Percentiles rank a stretch among this genome's conserved stretches.
Evolutionary conservation across 1,140 invertebrate species (phyloP).

Genomic region (Epicauta chinensis): DNA sequence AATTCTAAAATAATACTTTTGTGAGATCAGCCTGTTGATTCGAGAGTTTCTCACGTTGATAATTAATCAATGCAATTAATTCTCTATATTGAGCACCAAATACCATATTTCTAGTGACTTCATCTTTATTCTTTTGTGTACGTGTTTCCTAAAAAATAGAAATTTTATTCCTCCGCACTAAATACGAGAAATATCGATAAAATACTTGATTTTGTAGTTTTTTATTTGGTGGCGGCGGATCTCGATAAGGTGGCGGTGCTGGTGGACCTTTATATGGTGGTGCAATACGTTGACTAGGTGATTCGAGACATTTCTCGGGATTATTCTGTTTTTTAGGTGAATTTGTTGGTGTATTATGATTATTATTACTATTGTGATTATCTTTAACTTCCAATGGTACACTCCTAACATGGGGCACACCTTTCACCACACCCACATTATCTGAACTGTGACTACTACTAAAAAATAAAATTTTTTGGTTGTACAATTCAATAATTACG

Average conservation of each 20-base stretch:
- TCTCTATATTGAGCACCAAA: conserved; percentile 63
- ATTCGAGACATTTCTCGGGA: conserved; percentile 31
- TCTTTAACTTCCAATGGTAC: conserved; percentile 43
- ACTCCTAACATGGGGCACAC: conserved; percentile 53
- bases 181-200: too few species aligned
- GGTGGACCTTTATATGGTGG: conserved; percentile 54
- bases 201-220: not conserved
- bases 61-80: conserved; percentile 78
- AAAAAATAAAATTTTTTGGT: not conserved
- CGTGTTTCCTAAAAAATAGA: conserved; percentile 11
- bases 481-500: not conserved
- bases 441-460: conserved; percentile 36
- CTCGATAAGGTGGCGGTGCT: conserved; percentile 71
- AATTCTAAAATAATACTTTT: conserved; percentile 52
- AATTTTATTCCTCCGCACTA: too few species aligned
- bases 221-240: conserved; percentile 64
- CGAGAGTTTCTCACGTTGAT: conserved; percentile 81
- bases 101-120: conserved; percentile 36
- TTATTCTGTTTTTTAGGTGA: conserved; percentile 37
- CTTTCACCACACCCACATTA: conserved; percentile 60
- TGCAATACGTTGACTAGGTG: conserved; percentile 41
- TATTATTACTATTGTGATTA: not conserved
- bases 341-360: conserved; percentile 21
- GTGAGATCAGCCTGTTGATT: conserved; percentile 83
- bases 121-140: conserved; percentile 19